Percentiles rank a stretch among this genome's conserved stretches.
phyloP scores from a whole-genome alignment of 1,140 invertebrate genomes.

The Drosophila asahinai region DNA sequence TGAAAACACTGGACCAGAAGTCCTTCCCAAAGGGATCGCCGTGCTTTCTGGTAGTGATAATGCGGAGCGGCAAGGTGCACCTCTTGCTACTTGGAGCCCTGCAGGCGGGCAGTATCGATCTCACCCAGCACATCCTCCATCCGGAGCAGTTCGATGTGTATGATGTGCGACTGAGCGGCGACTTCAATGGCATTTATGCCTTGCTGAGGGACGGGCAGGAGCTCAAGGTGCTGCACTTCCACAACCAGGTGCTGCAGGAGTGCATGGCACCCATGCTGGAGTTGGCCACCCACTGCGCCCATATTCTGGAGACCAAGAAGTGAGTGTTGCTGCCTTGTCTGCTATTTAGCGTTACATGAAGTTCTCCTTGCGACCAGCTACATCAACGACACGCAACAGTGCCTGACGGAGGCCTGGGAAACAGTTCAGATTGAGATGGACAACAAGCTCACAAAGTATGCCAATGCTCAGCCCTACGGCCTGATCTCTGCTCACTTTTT shows the following conservation, averaged over 20 bases:
- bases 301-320: slow-evolving; percentile 88
- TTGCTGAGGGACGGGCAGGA: slow-evolving; percentile 86
- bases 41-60: slow-evolving; percentile 92
- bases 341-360: background rate
- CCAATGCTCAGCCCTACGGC: slow-evolving; percentile 91
- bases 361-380: slow-evolving; percentile 84
- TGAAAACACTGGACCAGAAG: slow-evolving; percentile 86
- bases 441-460: slow-evolving; percentile 95
- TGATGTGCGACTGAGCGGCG: slow-evolving; percentile 87
- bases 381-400: slow-evolving; percentile 91
- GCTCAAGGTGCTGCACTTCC: slow-evolving; percentile 87
- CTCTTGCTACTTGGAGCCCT: slow-evolving; percentile 94
- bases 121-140: slow-evolving; percentile 87
- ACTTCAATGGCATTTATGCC: slow-evolving; percentile 88
- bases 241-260: slow-evolving; percentile 89
- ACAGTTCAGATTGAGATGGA: slow-evolving; percentile 97
- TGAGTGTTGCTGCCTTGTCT: slow-evolving; percentile 19
- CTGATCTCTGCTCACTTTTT: slow-evolving; percentile 95
- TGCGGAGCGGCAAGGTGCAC: slow-evolving; percentile 89
- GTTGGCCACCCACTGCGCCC: slow-evolving; percentile 90
- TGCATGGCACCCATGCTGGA: slow-evolving; percentile 89
- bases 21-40: slow-evolving; percentile 89
- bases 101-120: slow-evolving; percentile 90
- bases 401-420: slow-evolving; percentile 97
- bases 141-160: slow-evolving; percentile 87